Conservation (phyloP, 2,888 invertebrate genomes). For the Aradus depressus region DNA sequence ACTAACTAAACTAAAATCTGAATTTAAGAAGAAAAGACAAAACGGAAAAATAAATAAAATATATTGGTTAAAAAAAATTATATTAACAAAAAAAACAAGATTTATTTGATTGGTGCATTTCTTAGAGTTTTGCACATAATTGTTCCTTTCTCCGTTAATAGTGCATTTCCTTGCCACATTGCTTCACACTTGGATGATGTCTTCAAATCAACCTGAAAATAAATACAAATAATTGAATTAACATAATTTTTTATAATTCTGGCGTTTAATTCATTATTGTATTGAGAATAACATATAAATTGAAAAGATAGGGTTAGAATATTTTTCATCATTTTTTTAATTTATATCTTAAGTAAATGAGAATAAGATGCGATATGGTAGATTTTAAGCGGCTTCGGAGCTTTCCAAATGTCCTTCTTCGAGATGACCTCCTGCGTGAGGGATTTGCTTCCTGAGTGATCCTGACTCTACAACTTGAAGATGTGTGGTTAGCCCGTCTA, state of each 20-base stretch:
- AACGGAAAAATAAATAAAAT: background rate
- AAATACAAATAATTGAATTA: too few relatives aligned
- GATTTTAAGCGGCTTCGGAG: too few relatives aligned
- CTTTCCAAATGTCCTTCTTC: too few relatives aligned
- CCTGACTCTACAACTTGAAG: too few relatives aligned
- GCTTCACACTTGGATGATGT: slow-evolving; percentile 51
- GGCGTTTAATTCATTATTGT: too few relatives aligned
- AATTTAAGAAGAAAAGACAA: background rate
- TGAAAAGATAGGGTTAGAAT: background rate
- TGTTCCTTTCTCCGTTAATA: slow-evolving; percentile 58
- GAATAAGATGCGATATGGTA: too few relatives aligned
- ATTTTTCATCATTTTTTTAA: background rate
- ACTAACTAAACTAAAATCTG: too few relatives aligned
- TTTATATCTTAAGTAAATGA: too few relatives aligned
- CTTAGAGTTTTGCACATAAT: slow-evolving; percentile 63
- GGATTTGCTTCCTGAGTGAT: too few relatives aligned
- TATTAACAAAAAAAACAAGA: background rate
- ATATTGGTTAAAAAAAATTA: background rate
- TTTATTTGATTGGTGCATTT: slow-evolving; percentile 72
- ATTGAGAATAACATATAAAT: background rate
- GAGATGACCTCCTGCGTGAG: too few relatives aligned
- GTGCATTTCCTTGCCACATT: slow-evolving; percentile 73
- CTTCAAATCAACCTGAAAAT: slow-evolving; percentile 51
- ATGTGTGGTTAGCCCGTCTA: too few relatives aligned
- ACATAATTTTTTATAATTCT: too few relatives aligned